Evolutionary conservation across 2,888 invertebrate species (phyloP), one percentile per base, ranked within the genome.

Genomic region (Rhamphomyia laevipes): DNA sequence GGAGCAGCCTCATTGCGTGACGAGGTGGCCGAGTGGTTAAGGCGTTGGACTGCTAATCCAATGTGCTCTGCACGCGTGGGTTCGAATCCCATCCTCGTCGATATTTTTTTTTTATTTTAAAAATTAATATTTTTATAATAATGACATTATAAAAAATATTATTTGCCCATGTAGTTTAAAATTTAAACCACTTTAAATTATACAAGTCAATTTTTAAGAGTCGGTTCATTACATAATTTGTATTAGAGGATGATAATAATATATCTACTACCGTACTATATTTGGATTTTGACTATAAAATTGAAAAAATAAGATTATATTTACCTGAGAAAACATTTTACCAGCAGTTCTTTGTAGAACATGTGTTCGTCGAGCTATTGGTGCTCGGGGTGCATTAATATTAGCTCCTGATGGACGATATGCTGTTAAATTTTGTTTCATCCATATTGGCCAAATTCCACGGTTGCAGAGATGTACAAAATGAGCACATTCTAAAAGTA

Each of bases 361-460:
- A 59, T 86, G 84, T 0, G 81, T 77, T 48, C 82, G 70, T 47
- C 81, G 68, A 27, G 77, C 70, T 11, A 81, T 79, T 1, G 80
- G 77, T 16, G 80, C 76, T 41, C 71, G 54, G 54, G 67, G 63
- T 60, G 69, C 59, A 55, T 66, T 64, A 56, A 73, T 61, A 65
- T 74, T 70, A 23, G 84, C 80, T 33, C 83, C 84, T 1, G 69
- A 70, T 1, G 82, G 81, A 43, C 86, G 74, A 63, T 83, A 84
- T 62, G 84, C 78, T 9, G 84, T 81, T 53, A 83, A 74, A 63
- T 86, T 88, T 10, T 90, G 80, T 69, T 93, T 93, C 80, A 96
- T 88, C 96, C 99, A 99, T 48, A 85, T 81, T 0, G 99, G 97
- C 99, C 99, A 99, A 59, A 94, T 92, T 0, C 96, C 96, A 64